Evolutionary conservation across 2,888 invertebrate species (phyloP).

Genomic region (Myathropa florea): DNA sequence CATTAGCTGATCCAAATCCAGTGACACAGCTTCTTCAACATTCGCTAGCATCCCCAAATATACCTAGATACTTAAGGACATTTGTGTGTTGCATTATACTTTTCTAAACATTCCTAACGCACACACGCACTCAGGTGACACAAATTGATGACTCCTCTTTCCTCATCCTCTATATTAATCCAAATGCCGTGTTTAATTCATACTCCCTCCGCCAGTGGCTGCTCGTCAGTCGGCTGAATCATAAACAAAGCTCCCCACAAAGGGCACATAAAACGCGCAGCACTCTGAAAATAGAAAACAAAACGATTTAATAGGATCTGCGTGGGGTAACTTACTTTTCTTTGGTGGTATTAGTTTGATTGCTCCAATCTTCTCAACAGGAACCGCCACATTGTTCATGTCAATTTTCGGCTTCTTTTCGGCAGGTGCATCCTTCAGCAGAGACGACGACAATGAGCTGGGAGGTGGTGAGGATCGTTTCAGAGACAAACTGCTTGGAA

Average conservation of each 20-base stretch:
- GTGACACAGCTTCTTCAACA: neutral
- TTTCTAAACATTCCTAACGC: slow-evolving; percentile 28
- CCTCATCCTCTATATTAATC: slow-evolving; percentile 59
- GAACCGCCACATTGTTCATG: slow-evolving; percentile 80
- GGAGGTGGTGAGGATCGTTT: slow-evolving; percentile 77
- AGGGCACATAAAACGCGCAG: slow-evolving; percentile 41
- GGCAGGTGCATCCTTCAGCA: slow-evolving; percentile 80
- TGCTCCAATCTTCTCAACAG: slow-evolving; percentile 88
- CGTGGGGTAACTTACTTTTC: slow-evolving; percentile 89
- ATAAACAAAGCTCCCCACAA: slow-evolving; percentile 59
- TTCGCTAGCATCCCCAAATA: slow-evolving; percentile 2
- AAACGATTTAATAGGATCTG: slow-evolving; percentile 74
- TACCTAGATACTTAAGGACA: slow-evolving; percentile 30
- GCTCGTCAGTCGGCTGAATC: slow-evolving; percentile 9
- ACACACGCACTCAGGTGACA: slow-evolving; percentile 23
- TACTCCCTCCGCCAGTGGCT: neutral
- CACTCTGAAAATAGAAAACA: slow-evolving; percentile 59
- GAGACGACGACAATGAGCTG: slow-evolving; percentile 47
- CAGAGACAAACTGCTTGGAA: slow-evolving; percentile 73
- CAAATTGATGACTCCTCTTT: slow-evolving; percentile 66
- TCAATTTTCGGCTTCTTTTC: slow-evolving; percentile 90
- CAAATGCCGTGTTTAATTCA: slow-evolving; percentile 12
- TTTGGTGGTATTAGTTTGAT: slow-evolving; percentile 94
- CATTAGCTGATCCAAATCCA: slow-evolving; percentile 34
- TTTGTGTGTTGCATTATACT: slow-evolving; percentile 24